These are phyloP conservation scores for Drosophila anceps DNA, from an alignment of 2,888 invertebrate genomes.

Conservation along the genomic window DNA sequence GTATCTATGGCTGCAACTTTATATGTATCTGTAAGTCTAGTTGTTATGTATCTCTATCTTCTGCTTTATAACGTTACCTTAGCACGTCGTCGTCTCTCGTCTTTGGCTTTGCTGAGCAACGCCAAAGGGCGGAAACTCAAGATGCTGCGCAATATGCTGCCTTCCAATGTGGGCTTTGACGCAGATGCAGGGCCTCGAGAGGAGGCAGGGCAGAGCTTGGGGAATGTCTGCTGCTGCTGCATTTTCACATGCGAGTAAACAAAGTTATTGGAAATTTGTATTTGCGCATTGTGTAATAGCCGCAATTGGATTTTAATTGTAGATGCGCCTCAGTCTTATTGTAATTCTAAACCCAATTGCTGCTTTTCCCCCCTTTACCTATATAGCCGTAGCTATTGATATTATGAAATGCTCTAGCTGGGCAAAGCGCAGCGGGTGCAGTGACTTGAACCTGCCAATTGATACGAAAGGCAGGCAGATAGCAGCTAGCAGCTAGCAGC, in stretches of 20 bases:
- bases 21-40: conserved; percentile 11
- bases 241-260: conserved; percentile 70
- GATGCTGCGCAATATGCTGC: conserved; percentile 74
- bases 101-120: conserved; percentile 41
- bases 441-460: conserved; percentile 52
- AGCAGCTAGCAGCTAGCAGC: conserved; percentile 12
- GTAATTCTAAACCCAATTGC: conserved; percentile 53
- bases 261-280: conserved; percentile 70
- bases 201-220: background rate
- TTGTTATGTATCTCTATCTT: conserved; percentile 19
- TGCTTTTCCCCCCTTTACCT: background rate
- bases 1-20: conserved; percentile 1
- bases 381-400: background rate
- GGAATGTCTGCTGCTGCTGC: conserved; percentile 37
- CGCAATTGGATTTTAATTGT: conserved; percentile 74
- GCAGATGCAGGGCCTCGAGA: background rate
- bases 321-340: conserved; percentile 41
- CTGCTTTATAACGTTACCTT: conserved; percentile 55
- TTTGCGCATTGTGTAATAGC: conserved; percentile 66
- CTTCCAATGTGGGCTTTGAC: conserved; percentile 13
- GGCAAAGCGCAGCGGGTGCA: conserved; percentile 45
- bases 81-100: conserved; percentile 30
- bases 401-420: conserved; percentile 13
- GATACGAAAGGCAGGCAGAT: conserved; percentile 33
- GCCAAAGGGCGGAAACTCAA: conserved; percentile 67